Evolutionary conservation across 1,140 invertebrate genomes (phyloP).

Genomic region (Drosophila kohkoa): DNA sequence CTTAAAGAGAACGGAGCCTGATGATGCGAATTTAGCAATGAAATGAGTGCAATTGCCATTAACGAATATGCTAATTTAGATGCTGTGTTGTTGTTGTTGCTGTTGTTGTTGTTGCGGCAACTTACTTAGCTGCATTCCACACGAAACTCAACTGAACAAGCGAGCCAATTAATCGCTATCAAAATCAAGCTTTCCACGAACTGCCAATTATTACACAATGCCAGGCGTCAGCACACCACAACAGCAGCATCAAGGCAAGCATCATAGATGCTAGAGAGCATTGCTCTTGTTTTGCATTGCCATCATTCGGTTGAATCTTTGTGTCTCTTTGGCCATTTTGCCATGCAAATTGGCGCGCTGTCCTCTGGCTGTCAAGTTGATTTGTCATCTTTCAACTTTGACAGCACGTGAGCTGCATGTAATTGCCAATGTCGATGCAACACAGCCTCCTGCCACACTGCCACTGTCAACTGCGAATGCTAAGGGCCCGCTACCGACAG

Average conservation of each 20-base stretch:
- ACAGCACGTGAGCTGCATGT: conserved; percentile 79
- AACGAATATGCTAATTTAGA: conserved; percentile 77
- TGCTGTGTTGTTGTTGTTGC: background rate
- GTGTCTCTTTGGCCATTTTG: conserved; percentile 57
- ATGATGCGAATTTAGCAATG: conserved; percentile 50
- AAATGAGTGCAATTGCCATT: conserved; percentile 65
- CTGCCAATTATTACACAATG: conserved; percentile 82
- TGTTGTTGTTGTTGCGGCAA: conserved; percentile 8
- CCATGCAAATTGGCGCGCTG: conserved; percentile 74
- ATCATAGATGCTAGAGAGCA: conserved; percentile 29
- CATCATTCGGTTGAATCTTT: conserved; percentile 61
- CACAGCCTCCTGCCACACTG: conserved; percentile 31
- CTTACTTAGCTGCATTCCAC: conserved; percentile 43
- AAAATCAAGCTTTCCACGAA: conserved; percentile 76
- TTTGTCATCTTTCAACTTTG: conserved; percentile 83
- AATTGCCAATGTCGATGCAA: conserved; percentile 60
- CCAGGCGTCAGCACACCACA: conserved; percentile 60
- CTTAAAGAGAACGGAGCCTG: background rate
- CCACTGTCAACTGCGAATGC: conserved; percentile 23
- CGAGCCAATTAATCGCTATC: conserved; percentile 74
- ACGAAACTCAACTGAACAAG: conserved; percentile 18
- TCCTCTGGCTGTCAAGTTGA: conserved; percentile 78
- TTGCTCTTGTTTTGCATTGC: conserved; percentile 57
- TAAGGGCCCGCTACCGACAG: conserved; percentile 28
- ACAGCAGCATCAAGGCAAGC: conserved; percentile 1